A percentile compares a stretch with the other conserved stretches of the same genome.
These are phyloP conservation scores for Cisticola juncidis DNA, from an alignment of 2,113 vertebrate genomes.

Conservation along the genomic window DNA sequence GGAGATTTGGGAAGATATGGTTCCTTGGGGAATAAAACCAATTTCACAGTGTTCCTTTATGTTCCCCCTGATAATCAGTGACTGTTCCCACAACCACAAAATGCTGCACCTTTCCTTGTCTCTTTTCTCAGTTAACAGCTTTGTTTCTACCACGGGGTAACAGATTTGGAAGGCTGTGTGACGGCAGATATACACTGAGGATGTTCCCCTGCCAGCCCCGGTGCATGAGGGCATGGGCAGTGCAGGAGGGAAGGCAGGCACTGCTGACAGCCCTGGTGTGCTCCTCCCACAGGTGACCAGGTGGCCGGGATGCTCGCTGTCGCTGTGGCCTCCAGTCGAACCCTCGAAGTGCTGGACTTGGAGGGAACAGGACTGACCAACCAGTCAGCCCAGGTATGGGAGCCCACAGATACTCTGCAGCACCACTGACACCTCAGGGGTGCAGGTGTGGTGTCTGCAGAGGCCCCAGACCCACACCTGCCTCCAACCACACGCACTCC, in stretches of 20 bases:
- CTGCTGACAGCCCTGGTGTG: background rate
- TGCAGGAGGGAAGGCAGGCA: background rate
- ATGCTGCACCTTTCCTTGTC: background rate
- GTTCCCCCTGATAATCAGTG: background rate
- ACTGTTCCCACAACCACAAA: background rate
- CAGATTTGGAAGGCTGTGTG: background rate
- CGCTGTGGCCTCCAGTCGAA: conserved; percentile 93
- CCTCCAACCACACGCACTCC: background rate
- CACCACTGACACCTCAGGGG: background rate
- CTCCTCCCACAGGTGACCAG: conserved; percentile 84
- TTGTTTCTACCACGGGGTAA: background rate
- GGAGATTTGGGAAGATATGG: background rate
- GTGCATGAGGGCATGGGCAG: background rate
- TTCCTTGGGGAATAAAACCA: background rate
- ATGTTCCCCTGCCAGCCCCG: background rate
- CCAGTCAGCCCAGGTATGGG: conserved; percentile 90
- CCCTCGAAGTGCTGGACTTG: conserved; percentile 92
- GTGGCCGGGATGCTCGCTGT: conserved; percentile 94
- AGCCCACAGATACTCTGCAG: background rate
- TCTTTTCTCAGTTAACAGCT: background rate
- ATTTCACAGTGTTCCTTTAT: background rate
- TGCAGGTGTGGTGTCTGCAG: background rate
- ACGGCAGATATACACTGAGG: background rate
- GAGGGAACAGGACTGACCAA: conserved; percentile 95
- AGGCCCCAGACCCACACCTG: background rate